Conservation (phyloP, 2,888 invertebrate species). For the Leptura quadrifasciata region DNA sequence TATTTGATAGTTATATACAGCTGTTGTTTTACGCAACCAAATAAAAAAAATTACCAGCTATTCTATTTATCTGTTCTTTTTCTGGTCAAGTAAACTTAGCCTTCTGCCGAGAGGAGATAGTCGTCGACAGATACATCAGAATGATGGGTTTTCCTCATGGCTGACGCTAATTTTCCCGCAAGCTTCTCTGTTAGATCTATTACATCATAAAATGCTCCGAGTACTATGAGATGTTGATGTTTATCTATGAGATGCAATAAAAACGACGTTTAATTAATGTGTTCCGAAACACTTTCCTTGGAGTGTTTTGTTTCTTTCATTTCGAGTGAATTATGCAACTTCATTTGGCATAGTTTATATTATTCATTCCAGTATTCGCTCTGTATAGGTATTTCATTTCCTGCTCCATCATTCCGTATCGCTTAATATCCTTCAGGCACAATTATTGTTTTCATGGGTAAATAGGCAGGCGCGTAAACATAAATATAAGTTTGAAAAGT, state of each 20-base stretch:
- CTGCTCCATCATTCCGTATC: conserved; percentile 1
- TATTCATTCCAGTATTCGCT: conserved; percentile 16
- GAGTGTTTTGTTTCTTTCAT: conserved; percentile 12
- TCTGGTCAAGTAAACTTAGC: conserved; percentile 1
- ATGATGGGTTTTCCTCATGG: conserved; percentile 18
- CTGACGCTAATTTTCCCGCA: conserved; percentile 3
- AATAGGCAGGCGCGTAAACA: background rate
- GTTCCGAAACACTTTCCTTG: conserved; percentile 3
- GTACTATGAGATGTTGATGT: conserved; percentile 11
- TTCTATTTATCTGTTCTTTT: background rate
- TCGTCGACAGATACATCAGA: conserved; percentile 12
- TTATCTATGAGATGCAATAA: conserved; percentile 18
- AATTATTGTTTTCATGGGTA: conserved; percentile 1
- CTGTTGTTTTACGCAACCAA: background rate
- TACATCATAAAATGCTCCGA: conserved; percentile 21
- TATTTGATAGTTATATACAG: too few species aligned
- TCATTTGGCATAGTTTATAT: conserved; percentile 21
- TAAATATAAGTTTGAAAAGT: background rate
- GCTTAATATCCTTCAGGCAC: conserved; percentile 21
- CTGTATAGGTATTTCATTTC: conserved; percentile 3
- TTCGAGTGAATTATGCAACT: conserved; percentile 18
- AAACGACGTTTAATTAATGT: conserved; percentile 23
- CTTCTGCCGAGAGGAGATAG: background rate
- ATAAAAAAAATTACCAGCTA: background rate
- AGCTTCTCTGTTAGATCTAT: background rate